Base-by-base conservation (phyloP, 1,140 invertebrate species). In the Mycetomoellerius zeteki region DNA sequence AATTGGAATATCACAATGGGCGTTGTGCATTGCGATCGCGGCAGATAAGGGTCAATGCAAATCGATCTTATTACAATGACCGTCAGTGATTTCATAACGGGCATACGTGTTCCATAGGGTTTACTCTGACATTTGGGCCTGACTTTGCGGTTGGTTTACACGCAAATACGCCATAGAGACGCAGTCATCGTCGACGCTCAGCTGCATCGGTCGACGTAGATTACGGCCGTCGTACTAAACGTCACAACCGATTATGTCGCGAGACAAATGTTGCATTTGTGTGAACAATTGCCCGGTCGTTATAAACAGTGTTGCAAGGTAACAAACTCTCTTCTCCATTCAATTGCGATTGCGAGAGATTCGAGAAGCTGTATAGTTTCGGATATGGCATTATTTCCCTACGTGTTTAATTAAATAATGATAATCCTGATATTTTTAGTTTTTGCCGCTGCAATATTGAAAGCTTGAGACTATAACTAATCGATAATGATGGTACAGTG, bases 1-100 rank as follows among this genome's bases (percentile, higher is more conserved):
- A 84, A 84, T 84, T 84, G 80, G 69, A 73, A 84, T 84, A 84
- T 84, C 80, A 84, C 80, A 73, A 73, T 73, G 54, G 52, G 14
- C 37, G 37, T 62, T 60, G 52, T 60, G 67, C 80, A 82, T 73
- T 73, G 24, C 54, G 80, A 73, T 84, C 21, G 52, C 54, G n/a
- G 27, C 54, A 73, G 54, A 84, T 84, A 50, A 84, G 54, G 80
- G 54, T 84, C 80, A 84, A 62, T 60, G 56, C 65, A 12, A 82
- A 86, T 86, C 73, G 56, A 54, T 69, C 47, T 62, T 72, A 24
- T 85, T 12, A 56, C 50, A 33, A 24, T 19, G 64, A 69, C 50
- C 37, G 14, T 43, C 14, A n/a, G 14, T 50, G 37, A 65, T 85
- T 50, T 69, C 71, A 6, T 50, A 21, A 27, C 50, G 64, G 27